These are phyloP conservation scores for Nylanderia fulva DNA, from an alignment of 1,140 invertebrate genomes.

Conservation along the genomic window DNA sequence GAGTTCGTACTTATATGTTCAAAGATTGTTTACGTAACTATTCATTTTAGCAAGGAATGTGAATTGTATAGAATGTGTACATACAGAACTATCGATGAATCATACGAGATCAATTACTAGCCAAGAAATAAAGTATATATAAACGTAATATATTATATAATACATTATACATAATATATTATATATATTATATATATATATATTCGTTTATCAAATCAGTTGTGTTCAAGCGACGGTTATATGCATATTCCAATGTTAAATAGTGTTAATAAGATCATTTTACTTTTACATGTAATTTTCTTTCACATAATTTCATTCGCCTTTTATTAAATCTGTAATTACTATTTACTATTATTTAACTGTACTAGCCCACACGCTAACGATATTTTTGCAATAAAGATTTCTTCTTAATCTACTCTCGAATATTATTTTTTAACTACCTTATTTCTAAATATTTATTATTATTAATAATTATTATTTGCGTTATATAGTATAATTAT, in stretches of 20 bases:
- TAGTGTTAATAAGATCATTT: neutral
- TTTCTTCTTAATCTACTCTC: constrained; percentile 23
- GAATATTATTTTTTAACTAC: neutral
- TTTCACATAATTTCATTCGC: neutral
- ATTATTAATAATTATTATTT: neutral
- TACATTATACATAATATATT: neutral
- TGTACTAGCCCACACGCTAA: neutral
- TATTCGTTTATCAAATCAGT: constrained; percentile 8
- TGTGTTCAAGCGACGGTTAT: constrained; percentile 34
- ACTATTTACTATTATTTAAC: neutral
- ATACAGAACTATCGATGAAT: constrained; percentile 1
- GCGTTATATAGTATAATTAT: constrained; percentile 10
- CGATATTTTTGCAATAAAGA: constrained; percentile 41
- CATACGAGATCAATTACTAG: constrained; percentile 15
- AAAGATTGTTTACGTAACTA: constrained; percentile 23
- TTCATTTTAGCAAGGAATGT: constrained; percentile 28
- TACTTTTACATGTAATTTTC: neutral
- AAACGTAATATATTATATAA: constrained; percentile 19
- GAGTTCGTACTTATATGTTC: constrained; percentile 12
- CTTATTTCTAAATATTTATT: neutral
- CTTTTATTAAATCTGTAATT: constrained; percentile 2
- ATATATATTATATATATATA: constrained; percentile 8
- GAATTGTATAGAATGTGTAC: neutral
- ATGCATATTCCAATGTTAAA: neutral
- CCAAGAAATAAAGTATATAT: constrained; percentile 17